Evolutionary conservation across 2,797 vertebrate species (phyloP), one percentile per base, ranked within the genome.

Genomic region (Rhynchotus rufescens): DNA sequence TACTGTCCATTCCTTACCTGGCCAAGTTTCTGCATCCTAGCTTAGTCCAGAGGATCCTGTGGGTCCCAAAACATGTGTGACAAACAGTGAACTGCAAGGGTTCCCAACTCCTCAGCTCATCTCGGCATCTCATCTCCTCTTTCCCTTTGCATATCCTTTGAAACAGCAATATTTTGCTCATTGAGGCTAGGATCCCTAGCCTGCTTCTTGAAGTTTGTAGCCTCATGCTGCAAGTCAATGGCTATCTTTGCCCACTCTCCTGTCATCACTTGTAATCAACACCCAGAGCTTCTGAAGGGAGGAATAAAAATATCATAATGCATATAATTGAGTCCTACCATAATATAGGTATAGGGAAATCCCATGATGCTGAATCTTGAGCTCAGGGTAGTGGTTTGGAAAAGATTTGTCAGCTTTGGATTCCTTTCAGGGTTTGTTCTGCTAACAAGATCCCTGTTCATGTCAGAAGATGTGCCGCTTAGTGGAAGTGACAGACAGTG

Each of bases 361-460:
- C 68, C 88, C 76, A 64, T 51, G 81, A 62, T 80, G 59, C n/a
- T 91, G 54, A 10, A 21, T 88, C 69, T 65, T 78, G 66, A 88
- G 72, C 42, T 61, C 59, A 78, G 49, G 49, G 45, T 66, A 49
- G 87, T 92, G 93, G 90, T 91, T 93, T 94, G 93, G 89, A 93
- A 91, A 88, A 74, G 36, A 20, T 86, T 81, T 0, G 0, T 84
- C 75, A 92, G 25, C 49, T 94, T 76, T 91, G 85, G 85, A 80
- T 51, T 17, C 15, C 65, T 92, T 94, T 92, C 80, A 88, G 68
- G 61, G 12, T 54, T 78, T 81, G 36, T 74, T 89, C 74, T 91
- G 38, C 78, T 91, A 81, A 72, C 65, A 59, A 71, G 47, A 83
- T 49, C 40, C 25, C 83, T 86, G 38, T 77, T 56, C 28, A 67